Base-by-base conservation (phyloP, 2,888 invertebrate species). In the Cerastis leucographa region DNA sequence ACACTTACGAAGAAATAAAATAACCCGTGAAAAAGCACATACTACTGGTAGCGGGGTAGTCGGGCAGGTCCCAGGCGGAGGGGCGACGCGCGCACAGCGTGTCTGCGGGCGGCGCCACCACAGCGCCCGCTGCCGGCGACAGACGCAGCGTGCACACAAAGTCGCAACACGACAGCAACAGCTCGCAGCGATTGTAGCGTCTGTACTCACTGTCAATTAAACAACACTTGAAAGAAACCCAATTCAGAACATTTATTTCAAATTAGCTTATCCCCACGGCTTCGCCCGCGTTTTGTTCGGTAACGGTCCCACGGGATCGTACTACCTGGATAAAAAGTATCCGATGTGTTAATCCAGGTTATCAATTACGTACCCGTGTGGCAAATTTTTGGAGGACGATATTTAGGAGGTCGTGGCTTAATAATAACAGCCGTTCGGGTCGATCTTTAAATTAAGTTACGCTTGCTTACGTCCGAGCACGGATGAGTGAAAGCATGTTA, bases 81-180 rank as follows among this genome's bases (percentile, higher is more conserved):
- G 96, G 96, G 14, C 94, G 87, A 1, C 95, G 87, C 0, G 95
- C 94, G 0, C 92, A 89, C 78, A 93, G 90, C 3, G 93, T 92
- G 82, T 94, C 94, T 0, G 93, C 92, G 0, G 96, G 96, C 0
- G 96, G 94, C 0, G 94, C 88, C 25, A 92, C 81, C 3, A 88
- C 83, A 17, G 54, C 66, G 1, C 87, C 86, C 0, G 73, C 76
- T 14, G 46, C 80, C 44, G 72, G 49, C 1, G 84, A 71, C 59
- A 97, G 87, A 9, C 89, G 87, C n/a, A 97, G 82, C 17, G 91
- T 91, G 76, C 97, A 97, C 42, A 97, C 93, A 89, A 96, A 95
- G 89, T 97, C 97, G 81, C 97, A 97, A 90, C 97, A 97, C 0
- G 97, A 94, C 9, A 97, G 88, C 35, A 97, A 85, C 12, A 97